Conservation (phyloP, 2,797 vertebrate species). For the Xenopus petersii region DNA sequence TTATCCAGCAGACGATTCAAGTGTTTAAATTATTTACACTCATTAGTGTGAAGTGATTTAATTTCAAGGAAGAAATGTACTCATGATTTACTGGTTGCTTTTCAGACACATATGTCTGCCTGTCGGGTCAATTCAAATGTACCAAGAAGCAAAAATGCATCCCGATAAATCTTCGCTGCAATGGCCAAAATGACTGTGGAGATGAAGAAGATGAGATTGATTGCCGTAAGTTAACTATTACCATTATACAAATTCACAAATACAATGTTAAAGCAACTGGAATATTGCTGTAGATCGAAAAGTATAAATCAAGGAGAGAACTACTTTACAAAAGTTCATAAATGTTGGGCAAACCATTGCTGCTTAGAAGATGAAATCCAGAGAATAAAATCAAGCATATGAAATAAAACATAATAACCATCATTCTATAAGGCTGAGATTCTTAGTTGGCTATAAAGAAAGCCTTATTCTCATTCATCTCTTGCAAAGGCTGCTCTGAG, state of each 20-base stretch:
- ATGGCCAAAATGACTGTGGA: conserved; percentile 95
- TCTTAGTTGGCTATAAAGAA: no score
- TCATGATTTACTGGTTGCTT: conserved; percentile 27
- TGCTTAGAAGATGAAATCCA: neutral
- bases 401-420: no score
- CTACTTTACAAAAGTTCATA: neutral
- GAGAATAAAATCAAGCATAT: no score
- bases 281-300: no score
- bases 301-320: neutral
- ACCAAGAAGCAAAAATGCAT: conserved; percentile 86
- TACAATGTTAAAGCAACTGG: conserved; percentile 4
- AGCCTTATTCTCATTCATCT: no score
- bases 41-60: no score
- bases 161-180: conserved; percentile 82
- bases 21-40: no score
- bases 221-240: conserved; percentile 80
- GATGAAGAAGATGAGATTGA: conserved; percentile 94
- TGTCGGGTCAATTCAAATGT: conserved; percentile 97
- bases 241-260: conserved; percentile 13
- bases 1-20: no score
- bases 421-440: no score
- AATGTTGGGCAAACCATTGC: neutral
- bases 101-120: conserved; percentile 91
- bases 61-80: neutral
- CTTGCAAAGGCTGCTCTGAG: no score